Conservation (phyloP, 2,888 invertebrate genomes). For the Rhagium mordax region DNA sequence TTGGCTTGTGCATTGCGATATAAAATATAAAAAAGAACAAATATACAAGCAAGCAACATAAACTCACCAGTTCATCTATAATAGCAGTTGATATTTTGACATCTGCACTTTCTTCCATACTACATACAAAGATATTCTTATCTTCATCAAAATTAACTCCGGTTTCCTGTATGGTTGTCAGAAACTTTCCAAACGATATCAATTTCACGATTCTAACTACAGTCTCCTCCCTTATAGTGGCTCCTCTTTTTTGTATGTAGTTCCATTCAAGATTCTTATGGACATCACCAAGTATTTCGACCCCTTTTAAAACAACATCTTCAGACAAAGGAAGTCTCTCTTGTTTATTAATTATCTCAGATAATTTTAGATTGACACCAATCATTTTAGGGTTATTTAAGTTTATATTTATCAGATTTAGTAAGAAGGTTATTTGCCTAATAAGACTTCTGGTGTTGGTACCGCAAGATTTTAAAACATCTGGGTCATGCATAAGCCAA, state of each 20-base stretch:
- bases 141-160: constrained; percentile 77
- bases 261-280: constrained; percentile 84
- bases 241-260: constrained; percentile 72
- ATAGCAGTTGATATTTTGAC: constrained; percentile 47
- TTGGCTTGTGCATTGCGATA: no score
- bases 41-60: background rate
- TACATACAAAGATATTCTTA: constrained; percentile 63
- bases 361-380: constrained; percentile 64
- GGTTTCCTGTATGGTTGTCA: constrained; percentile 78
- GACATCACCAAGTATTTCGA: constrained; percentile 73
- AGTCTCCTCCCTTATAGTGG: constrained; percentile 79
- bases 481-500: constrained; percentile 87
- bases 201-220: constrained; percentile 84
- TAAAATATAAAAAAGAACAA: no score
- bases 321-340: constrained; percentile 81
- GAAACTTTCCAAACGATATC: constrained; percentile 83
- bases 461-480: constrained; percentile 84
- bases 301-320: constrained; percentile 80
- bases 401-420: constrained; percentile 86
- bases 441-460: constrained; percentile 86
- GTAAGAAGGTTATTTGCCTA: constrained; percentile 83
- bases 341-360: constrained; percentile 71
- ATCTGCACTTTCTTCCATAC: constrained; percentile 52
- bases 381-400: constrained; percentile 71
- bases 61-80: constrained; percentile 58